Percentiles rank a stretch among this genome's conserved stretches.
Evolutionary conservation across 1,140 invertebrate genomes (phyloP).

Genomic region (Drosophila mauritiana): DNA sequence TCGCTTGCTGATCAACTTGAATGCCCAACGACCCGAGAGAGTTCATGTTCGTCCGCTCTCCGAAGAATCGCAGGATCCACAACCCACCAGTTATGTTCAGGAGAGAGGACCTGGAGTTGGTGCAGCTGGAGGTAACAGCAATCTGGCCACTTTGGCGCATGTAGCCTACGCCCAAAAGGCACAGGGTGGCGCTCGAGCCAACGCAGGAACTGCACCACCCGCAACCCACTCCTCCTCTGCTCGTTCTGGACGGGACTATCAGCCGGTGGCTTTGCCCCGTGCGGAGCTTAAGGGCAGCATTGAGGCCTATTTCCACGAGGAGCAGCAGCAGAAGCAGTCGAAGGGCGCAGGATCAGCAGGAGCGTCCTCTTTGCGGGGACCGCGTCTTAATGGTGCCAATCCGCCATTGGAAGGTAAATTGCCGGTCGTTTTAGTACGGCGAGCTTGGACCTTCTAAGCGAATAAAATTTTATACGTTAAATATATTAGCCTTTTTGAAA

Average conservation of each 20-base stretch:
- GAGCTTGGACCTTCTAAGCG: no score
- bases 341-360: conserved; percentile 33
- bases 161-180: conserved; percentile 85
- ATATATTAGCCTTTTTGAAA: no score
- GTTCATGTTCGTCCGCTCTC: conserved; percentile 85
- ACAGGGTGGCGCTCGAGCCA: conserved; percentile 22
- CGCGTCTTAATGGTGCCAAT: conserved; percentile 77
- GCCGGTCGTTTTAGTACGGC: no score
- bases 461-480: no score
- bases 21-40: conserved; percentile 86
- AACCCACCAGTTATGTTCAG: conserved; percentile 64
- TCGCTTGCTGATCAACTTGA: conserved; percentile 85
- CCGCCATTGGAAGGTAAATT: conserved; percentile 81
- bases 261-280: conserved; percentile 87
- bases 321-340: conserved; percentile 70
- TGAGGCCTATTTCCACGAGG: conserved; percentile 89
- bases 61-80: conserved; percentile 58
- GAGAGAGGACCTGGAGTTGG: conserved; percentile 5
- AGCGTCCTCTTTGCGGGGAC: conserved; percentile 36
- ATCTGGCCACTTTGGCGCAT: conserved; percentile 87
- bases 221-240: conserved; percentile 7
- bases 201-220: conserved; percentile 23
- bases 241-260: conserved; percentile 71
- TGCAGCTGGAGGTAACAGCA: conserved; percentile 85
- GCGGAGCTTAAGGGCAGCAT: conserved; percentile 90